These are phyloP conservation scores for Nansenia antarctica DNA, from an alignment of 2,113 vertebrate species.

Conservation along the genomic window DNA sequence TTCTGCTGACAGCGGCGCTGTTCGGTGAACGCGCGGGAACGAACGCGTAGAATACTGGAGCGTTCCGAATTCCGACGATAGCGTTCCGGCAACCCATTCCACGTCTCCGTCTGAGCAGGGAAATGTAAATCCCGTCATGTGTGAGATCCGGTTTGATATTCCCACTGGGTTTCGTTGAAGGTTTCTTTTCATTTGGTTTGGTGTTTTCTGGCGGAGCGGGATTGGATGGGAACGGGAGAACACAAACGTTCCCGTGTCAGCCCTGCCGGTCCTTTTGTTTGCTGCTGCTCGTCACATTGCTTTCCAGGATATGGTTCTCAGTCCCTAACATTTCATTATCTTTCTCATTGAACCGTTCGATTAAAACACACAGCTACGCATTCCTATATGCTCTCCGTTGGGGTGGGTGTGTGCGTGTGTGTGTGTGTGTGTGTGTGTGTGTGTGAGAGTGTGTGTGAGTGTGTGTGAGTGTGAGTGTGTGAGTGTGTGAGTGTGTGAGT, in stretches of 20 bases:
- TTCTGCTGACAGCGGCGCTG: neutral
- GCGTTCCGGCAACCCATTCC: too few relatives aligned
- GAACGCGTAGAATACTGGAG: too few relatives aligned
- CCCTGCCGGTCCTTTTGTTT: neutral
- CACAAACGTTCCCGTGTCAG: neutral
- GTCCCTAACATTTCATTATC: neutral
- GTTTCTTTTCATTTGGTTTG: neutral
- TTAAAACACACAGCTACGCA: neutral
- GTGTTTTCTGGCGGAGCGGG: neutral
- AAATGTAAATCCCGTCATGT: neutral
- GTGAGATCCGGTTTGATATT: neutral
- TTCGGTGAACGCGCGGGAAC: neutral
- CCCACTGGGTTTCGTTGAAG: neutral
- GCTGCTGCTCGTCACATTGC: neutral
- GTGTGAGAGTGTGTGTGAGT: too few relatives aligned
- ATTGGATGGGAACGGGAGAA: neutral
- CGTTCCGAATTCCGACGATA: too few relatives aligned
- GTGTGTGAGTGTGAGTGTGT: too few relatives aligned
- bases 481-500: slow-evolving; percentile 3
- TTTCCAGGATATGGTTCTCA: neutral
- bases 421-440: slow-evolving; percentile 10
- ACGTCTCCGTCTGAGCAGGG: neutral
- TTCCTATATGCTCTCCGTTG: neutral
- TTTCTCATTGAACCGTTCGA: neutral
- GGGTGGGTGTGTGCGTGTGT: slow-evolving; percentile 6